Evolutionary conservation across 2,888 invertebrate species (phyloP), one percentile per base, ranked within the genome.

Genomic region (Ernsta delagoae): DNA sequence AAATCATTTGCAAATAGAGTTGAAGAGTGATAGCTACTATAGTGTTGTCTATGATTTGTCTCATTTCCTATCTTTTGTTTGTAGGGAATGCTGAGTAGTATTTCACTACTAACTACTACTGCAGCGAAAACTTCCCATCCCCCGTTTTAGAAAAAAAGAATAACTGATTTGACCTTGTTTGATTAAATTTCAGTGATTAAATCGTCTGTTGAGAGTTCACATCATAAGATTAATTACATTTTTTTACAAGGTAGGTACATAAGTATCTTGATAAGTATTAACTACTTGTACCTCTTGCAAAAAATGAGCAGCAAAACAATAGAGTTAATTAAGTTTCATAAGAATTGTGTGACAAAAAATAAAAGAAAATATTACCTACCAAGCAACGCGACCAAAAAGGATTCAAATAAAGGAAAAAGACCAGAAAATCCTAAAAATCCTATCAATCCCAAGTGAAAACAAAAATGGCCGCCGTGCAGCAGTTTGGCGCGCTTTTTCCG

Each of bases 401-500:
- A 34, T 31, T 66, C 41, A 61, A 67, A 67, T 48, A 61, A 43
- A 53, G 39, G 61, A 24, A 67, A 45, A 43, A 39, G 61, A 24
- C 39, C 16, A n/a, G 12, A 62, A 62, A 68, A n/a, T n/a, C n/a
- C n/a, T n/a, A n/a, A n/a, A n/a, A n/a, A 57, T 59, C 57, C 68
- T n/a, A 12, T n/a, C 56, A 41, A 62, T 68, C 57, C 53, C 57
- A 62, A 61, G 61, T 67, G 43, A 56, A 68, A 68, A 68, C 72
- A 74, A 75, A 77, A 72, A 75, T 77, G 76, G 73, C 72, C 59
- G 53, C 24, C 16, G 70, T 70, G 68, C 62, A 45, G 24, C 64
- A 59, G 70, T 59, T 75, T 74, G 71, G 66, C 77, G 77, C 75
- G 72, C 78, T 80, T 82, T 84, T 79, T 80, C 76, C 80, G 74